phyloP scores from a whole-genome alignment of 2,888 invertebrate genomes.

The Seira sanloemensis region DNA sequence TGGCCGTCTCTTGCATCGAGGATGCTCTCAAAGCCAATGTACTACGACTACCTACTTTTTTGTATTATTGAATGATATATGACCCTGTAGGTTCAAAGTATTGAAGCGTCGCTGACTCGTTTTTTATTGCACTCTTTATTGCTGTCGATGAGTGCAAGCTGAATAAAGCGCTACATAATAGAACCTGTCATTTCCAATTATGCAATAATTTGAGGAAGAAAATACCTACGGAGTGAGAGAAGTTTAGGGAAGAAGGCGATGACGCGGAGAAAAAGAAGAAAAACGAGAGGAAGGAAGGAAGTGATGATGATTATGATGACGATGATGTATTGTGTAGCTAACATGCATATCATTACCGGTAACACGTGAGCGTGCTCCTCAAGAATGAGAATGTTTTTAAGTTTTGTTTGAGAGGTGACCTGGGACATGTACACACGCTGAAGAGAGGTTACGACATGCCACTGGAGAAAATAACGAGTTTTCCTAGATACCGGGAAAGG shows the following conservation, averaged over 20 bases:
- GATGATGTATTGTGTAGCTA: slow-evolving; percentile 39
- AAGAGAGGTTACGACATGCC: too few species aligned
- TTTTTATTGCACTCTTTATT: neutral
- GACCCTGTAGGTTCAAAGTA: too few species aligned
- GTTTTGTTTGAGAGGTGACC: neutral
- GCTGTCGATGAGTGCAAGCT: neutral
- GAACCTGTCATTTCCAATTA: slow-evolving; percentile 51
- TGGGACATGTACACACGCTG: too few species aligned
- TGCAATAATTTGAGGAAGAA: slow-evolving; percentile 40
- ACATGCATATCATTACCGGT: neutral
- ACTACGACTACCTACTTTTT: too few species aligned
- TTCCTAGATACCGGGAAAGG: neutral
- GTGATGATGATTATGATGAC: too few species aligned
- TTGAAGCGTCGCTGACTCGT: too few species aligned
- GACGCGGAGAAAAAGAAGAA: neutral
- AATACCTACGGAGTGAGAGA: neutral
- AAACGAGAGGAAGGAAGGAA: slow-evolving; percentile 52
- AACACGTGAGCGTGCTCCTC: neutral
- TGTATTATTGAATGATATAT: slow-evolving; percentile 49
- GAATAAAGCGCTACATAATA: slow-evolving; percentile 12
- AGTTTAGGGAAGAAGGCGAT: neutral
- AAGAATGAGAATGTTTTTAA: neutral
- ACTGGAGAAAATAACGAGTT: neutral
- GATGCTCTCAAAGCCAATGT: slow-evolving; percentile 28
- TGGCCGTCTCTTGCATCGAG: neutral